Evolutionary conservation across 2,113 vertebrate species (phyloP), one percentile per base, ranked within the genome.

Genomic region (Odontesthes bonariensis): DNA sequence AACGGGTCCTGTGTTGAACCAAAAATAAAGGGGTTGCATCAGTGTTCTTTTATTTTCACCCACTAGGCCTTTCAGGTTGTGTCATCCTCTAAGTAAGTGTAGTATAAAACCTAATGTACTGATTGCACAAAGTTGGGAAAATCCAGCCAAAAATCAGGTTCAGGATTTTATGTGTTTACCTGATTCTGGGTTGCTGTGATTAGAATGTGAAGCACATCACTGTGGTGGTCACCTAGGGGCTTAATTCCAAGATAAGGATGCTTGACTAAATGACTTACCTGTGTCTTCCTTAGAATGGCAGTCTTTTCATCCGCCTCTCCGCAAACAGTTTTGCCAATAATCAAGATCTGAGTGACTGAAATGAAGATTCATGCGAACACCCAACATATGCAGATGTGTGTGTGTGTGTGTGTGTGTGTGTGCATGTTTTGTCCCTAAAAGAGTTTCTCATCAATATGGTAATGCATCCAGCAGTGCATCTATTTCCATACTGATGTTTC

Each of bases 361-460:
- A 56, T 23, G 27, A 63, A 47, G n/a, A 56, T 42, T 38, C 35
- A 14, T 19, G 19, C 46, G 33, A 51, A 54, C 13, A 1, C 53
- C 9, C 40, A 10, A 53, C 40, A 35, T 40, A 33, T 33, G 27
- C 59, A 59, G 1, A 52, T 27, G 46, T 52, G 12, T 47, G 35
- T 8, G 23, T 31, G 33, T 56, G 49, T 27, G 46, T 52, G 12
- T 47, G 35, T 8, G 23, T 31, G 33, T 56, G 49, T 22, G 27
- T 58, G 35, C 47, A 27, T 40, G 23, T 67, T 42, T 62, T 46
- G 42, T 22, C 66, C 70, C 57, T 14, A n/a, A 67, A 72, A 54
- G 17, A 69, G 20, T 76, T 81, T 75, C 76, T 75, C 84, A 87
- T 90, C 69, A 85, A 79, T 82, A 88, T 89, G 84, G 51, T 68